A percentile compares a stretch with the other conserved stretches of the same genome.
These are phyloP conservation scores for Lepas anatifera DNA, from an alignment of 2,888 invertebrate species.

Conservation along the genomic window DNA sequence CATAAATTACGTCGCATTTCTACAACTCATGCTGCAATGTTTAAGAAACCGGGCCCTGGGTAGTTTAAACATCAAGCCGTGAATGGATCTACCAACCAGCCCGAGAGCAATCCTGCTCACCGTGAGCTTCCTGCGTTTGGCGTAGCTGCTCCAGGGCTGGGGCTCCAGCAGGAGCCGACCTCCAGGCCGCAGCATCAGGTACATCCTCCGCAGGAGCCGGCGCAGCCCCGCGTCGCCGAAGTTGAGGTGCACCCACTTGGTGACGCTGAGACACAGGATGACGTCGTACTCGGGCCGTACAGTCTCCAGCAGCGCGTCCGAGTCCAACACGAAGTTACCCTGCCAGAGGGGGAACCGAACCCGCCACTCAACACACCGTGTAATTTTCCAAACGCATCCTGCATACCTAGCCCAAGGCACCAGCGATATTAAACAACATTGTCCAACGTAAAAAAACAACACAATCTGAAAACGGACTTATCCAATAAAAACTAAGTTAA, in stretches of 20 bases:
- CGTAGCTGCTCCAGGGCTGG: slow-evolving; percentile 90
- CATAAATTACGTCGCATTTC: neutral
- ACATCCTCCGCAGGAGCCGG: slow-evolving; percentile 81
- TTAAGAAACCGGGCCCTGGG: neutral
- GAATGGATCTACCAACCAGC: too few relatives aligned
- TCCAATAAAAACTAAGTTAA: too few relatives aligned
- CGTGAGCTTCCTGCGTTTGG: slow-evolving; percentile 71
- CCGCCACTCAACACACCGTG: neutral
- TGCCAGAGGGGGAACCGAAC: slow-evolving; percentile 38
- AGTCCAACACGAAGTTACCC: slow-evolving; percentile 88
- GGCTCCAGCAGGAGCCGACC: slow-evolving; percentile 88
- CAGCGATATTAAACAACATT: neutral
- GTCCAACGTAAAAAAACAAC: neutral
- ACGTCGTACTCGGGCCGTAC: slow-evolving; percentile 88
- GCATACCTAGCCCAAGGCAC: neutral
- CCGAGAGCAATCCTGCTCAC: too few relatives aligned
- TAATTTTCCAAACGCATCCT: neutral
- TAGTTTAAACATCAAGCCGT: too few relatives aligned
- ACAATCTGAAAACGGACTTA: neutral
- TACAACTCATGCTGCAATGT: too few relatives aligned
- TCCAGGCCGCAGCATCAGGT: slow-evolving; percentile 76
- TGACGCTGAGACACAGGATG: slow-evolving; percentile 86
- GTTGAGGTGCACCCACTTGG: slow-evolving; percentile 97
- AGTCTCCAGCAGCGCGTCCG: slow-evolving; percentile 63
- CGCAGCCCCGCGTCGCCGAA: slow-evolving; percentile 92